Conservation (phyloP, 2,113 vertebrate species). For the Struthio camelus region DNA sequence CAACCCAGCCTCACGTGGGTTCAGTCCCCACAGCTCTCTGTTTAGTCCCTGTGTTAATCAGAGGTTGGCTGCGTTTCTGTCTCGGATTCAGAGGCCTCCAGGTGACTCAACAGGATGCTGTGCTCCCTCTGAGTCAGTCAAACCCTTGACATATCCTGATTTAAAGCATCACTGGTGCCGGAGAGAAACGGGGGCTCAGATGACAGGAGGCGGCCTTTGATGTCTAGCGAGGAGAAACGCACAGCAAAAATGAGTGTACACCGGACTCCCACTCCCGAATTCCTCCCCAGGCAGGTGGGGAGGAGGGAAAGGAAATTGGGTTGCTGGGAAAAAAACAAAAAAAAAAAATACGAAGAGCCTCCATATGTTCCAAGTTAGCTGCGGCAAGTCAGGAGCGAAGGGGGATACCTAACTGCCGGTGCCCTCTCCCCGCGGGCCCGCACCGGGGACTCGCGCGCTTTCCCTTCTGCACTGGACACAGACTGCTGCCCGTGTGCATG, state of each 20-base stretch:
- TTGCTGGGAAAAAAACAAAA: not conserved
- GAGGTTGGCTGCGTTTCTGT: not conserved
- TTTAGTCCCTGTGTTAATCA: too few species aligned
- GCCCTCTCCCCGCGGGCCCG: not conserved
- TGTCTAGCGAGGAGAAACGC: not conserved
- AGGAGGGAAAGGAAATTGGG: not conserved
- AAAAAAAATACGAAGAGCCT: too few species aligned
- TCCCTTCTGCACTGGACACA: not conserved
- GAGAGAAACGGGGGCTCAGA: not conserved
- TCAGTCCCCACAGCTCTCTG: not conserved
- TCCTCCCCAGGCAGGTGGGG: not conserved
- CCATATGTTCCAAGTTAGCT: too few species aligned
- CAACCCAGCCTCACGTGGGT: not conserved
- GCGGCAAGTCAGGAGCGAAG: too few species aligned
- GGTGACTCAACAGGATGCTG: not conserved
- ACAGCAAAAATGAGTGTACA: fast-evolving
- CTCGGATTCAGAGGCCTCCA: not conserved
- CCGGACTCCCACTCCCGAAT: not conserved
- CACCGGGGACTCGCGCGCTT: not conserved
- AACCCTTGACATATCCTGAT: not conserved
- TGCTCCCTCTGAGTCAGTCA: conserved; percentile 28
- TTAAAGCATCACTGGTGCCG: not conserved
- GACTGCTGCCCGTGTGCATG: too few species aligned
- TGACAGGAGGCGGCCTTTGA: not conserved
- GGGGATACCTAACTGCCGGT: not conserved